Percentiles rank a stretch among this genome's conserved stretches.
Conservation (phyloP, 2,113 vertebrate genomes). For the Odontesthes bonariensis region DNA sequence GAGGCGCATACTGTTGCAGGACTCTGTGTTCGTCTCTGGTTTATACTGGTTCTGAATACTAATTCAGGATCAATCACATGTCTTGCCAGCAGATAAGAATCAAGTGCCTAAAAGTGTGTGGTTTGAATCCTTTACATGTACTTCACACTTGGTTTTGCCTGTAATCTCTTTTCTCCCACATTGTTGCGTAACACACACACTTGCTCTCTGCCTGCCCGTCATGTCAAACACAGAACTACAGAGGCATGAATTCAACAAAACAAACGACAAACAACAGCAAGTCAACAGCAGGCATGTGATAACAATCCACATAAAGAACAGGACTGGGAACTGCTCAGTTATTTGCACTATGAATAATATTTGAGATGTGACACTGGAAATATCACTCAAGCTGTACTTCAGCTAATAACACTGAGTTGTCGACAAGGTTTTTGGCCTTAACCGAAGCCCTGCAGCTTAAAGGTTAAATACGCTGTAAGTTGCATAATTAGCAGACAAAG, state of each 20-base stretch:
- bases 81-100: not conserved
- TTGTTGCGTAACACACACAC: constrained; percentile 22
- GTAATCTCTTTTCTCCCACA: constrained; percentile 23
- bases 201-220: constrained; percentile 23
- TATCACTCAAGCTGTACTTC: not conserved
- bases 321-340: not conserved
- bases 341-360: not conserved
- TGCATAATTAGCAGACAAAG: constrained; percentile 10
- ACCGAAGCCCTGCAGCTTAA: constrained; percentile 2
- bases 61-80: not conserved
- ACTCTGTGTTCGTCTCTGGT: not conserved
- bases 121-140: constrained; percentile 1
- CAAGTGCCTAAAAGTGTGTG: not conserved
- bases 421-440: not conserved
- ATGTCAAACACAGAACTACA: constrained; percentile 28
- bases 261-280: not conserved
- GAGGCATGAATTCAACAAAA: constrained; percentile 19
- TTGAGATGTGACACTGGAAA: not conserved
- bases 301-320: not conserved
- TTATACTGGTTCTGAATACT: not conserved
- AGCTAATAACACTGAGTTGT: constrained; percentile 3
- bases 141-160: constrained; percentile 26
- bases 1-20: not conserved
- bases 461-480: constrained; percentile 13
- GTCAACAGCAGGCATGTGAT: not conserved